These are phyloP conservation scores for Paratilapia polleni DNA, from an alignment of 2,113 vertebrate species.

Conservation along the genomic window DNA sequence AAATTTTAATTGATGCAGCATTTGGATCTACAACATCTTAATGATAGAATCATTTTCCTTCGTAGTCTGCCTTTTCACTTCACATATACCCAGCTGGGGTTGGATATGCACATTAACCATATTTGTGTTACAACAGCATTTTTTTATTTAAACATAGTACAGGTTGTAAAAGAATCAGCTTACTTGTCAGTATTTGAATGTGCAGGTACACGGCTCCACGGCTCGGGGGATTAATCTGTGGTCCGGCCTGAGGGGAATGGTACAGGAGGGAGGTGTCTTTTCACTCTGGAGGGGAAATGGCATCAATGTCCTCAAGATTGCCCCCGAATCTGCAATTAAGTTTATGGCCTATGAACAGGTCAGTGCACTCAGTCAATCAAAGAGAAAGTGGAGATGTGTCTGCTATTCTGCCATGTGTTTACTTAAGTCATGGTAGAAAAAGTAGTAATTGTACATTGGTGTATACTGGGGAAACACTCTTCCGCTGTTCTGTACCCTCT, in stretches of 20 bases:
- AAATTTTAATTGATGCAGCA: neutral
- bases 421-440: neutral
- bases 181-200: slow-evolving; percentile 3
- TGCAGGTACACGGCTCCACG: slow-evolving; percentile 84
- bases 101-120: neutral
- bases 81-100: neutral
- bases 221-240: slow-evolving; percentile 86
- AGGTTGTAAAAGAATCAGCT: neutral
- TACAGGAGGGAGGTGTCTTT: slow-evolving; percentile 88
- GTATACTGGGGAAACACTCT: neutral
- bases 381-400: neutral
- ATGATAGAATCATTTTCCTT: neutral
- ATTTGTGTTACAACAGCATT: neutral
- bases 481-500: neutral
- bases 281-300: slow-evolving; percentile 82
- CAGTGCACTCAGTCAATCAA: slow-evolving; percentile 1
- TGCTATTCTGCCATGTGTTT: neutral
- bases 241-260: slow-evolving; percentile 84
- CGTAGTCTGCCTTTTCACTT: neutral
- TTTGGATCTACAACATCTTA: neutral
- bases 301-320: slow-evolving; percentile 87
- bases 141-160: neutral
- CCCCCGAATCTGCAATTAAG: slow-evolving; percentile 94
- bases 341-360: slow-evolving; percentile 98
- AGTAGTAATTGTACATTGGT: neutral